Evolutionary conservation across 2,113 vertebrate species (phyloP), one percentile per base, ranked within the genome.

Genomic region (Thinocorus orbignyianus): DNA sequence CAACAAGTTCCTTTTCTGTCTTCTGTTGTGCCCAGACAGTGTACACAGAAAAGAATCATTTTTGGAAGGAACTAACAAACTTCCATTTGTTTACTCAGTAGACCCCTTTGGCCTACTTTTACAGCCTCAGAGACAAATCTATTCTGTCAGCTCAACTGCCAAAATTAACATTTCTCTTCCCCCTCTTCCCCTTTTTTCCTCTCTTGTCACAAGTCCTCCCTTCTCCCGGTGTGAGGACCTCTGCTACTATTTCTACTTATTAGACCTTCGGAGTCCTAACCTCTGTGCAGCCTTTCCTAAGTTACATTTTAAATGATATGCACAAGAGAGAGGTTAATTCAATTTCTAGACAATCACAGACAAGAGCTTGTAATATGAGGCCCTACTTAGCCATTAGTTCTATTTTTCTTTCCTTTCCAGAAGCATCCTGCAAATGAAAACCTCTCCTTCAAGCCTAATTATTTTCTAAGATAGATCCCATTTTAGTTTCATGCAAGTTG

Each of bases 41-140:
- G 13, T 20, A 83, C 13, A 70, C 17, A 79, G 72, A 96, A 96
- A 83, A 81, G 41, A 60, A 94, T 49, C 2, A 31, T 71, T 95
- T 96, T 46, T 86, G 68, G 35, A 95, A 92, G 51, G 52, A 95
- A 77, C 62, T 62, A 88, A 96, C 93, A 92, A 96, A 97, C 89
- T 96, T 95, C 49, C 81, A 95, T 92, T 91, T 96, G 94, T 96
- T 97, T 97, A 92, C 72, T 88, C 73, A 91, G 70, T 60, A 94
- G 80, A 93, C 77, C 82, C 57, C 70, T 94, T 87, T 95, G 90
- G 80, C 88, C 90, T 95, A 93, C 66, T 95, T 97, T 93, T 95
- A 95, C 79, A 96, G 89, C 81, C 85, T 87, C 68, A 51, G 79
- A 96, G 96, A 94, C 86, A 95, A 94, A 96, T 95, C 72, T 76